Conservation (phyloP, 37 sponge, comb jelly and placozoan species). For the Chondrilla cf. caribensis region DNA sequence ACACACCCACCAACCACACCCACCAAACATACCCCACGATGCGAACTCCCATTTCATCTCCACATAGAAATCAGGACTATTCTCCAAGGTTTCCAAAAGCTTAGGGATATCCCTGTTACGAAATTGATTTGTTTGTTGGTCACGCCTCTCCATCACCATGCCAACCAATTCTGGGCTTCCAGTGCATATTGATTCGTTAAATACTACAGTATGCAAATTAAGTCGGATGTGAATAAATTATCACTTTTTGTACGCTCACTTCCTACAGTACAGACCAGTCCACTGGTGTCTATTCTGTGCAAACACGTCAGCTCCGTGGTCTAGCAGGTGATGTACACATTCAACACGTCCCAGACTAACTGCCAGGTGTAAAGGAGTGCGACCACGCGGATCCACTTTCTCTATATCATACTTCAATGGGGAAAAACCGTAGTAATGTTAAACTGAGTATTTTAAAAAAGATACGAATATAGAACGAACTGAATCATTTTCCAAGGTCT, state of each 20-base stretch:
- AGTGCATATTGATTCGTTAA: conserved; percentile 74
- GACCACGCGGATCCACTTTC: conserved; percentile 77
- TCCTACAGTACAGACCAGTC: conserved; percentile 46
- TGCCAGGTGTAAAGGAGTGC: conserved; percentile 89
- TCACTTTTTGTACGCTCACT: neutral
- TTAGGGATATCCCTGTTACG: conserved; percentile 55
- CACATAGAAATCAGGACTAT: conserved; percentile 88
- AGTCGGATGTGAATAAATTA: too few relatives aligned
- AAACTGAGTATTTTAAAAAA: too few relatives aligned
- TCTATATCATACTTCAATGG: conserved; percentile 63
- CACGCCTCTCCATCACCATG: conserved; percentile 54
- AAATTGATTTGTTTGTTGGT: conserved; percentile 44
- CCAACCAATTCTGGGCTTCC: conserved; percentile 69
- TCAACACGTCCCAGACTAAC: conserved; percentile 50
- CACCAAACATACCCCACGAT: conserved; percentile 81
- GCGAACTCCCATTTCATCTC: conserved; percentile 99
- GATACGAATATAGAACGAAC: neutral
- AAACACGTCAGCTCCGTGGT: conserved; percentile 68
- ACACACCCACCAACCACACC: neutral
- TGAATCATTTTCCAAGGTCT: neutral
- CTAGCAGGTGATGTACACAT: conserved; percentile 65
- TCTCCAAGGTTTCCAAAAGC: conserved; percentile 66
- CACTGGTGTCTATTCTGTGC: conserved; percentile 79
- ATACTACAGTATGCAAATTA: too few relatives aligned
- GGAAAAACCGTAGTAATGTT: neutral